Base-by-base conservation (phyloP, 2,113 vertebrate genomes). In the Alectura lathami region DNA sequence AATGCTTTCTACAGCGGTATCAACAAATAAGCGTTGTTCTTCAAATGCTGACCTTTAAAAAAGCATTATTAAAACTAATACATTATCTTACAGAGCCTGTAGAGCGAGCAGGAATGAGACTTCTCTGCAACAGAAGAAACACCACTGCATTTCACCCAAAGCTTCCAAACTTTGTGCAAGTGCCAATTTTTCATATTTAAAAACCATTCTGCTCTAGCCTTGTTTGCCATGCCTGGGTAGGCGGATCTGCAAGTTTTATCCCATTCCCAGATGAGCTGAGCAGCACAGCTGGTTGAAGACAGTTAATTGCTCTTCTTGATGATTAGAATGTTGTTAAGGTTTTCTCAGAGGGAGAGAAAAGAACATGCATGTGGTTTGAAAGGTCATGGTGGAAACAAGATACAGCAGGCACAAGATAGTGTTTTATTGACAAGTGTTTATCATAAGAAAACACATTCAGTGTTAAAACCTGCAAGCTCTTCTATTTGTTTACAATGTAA, bases 251-350 rank as follows among this genome's bases (percentile, higher is more conserved):
- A 57, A 75, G 86, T 89, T 93, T 85, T 40, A 45, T n/a, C 83
- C 66, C 84, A 86, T 88, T 93, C 94, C 94, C 96, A 83, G 67
- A 89, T 86, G 95, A 94, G 6, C 60, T 75, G 80, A 87, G 81
- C 32, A 73, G 96, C 94, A 95, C 94, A 97, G 96, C 92, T 95
- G 93, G 92, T 78, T 93, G 94, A 94, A 94, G 94, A 79, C 86
- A 94, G 81, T 93, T 97, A 96, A 97, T 96, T 96, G 96, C 88
- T 88, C 96, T 96, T 89, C 40, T 76, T 88, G 88, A 93, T 94
- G 95, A 94, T 76, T 93, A 96, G 93, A 96, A 90, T 47, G 90
- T 89, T 92, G 88, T 89, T 94, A 75, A 68, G 67, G 62, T 94
- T 96, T 92, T 86, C 97, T 92, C 94, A 56, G 73, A 96, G 90